Base-by-base conservation (phyloP, 2,113 vertebrate genomes). In the Agapornis roseicollis region DNA sequence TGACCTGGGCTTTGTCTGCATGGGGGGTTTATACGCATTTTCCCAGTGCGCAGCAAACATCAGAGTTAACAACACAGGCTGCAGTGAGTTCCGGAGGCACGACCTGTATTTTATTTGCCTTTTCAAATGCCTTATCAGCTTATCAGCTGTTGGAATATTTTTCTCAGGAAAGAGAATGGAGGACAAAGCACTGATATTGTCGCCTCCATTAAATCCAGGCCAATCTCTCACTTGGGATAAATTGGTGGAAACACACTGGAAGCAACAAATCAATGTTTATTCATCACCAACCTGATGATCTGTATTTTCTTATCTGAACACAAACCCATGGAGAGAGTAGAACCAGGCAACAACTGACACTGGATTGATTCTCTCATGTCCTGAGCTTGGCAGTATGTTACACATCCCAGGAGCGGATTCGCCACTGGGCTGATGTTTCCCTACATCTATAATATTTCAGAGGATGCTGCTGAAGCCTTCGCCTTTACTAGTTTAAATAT, bases 401-500 rank as follows among this genome's bases (percentile, higher is more conserved):
- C 39, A 81, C 49, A 69, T 65, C 44, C 61, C 86, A 89, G 78
- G 44, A 91, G 71, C 11, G 89, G 89, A 94, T 92, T 91, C 95
- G 90, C 85, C 64, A 78, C 71, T 70, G 79, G 74, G 35, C 87
- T 91, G 77, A 91, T 61, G 70, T 20, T 93, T 88, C 49, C 50
- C 17, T 74, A 52, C 64, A 58, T 18, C 70, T 11, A 53, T 33
- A 82, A 74, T 80, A 96, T 91, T 91, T 95, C 64, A 80, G 42
- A 85, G 18, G n/a, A 88, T 63, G 46, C 35, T 63, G 7, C 55
- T 88, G 78, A 80, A 88, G 23, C n/a, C 71, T 93, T 88, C 90
- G 50, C 39, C 84, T 90, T 88, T 55, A 42, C 71, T 94, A 70
- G 80, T 80, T 94, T 97, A 88, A 85, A 82, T 94, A 91, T 91